phyloP scores from a whole-genome alignment of 2,888 invertebrate species.

The Strigamia crassipes region DNA sequence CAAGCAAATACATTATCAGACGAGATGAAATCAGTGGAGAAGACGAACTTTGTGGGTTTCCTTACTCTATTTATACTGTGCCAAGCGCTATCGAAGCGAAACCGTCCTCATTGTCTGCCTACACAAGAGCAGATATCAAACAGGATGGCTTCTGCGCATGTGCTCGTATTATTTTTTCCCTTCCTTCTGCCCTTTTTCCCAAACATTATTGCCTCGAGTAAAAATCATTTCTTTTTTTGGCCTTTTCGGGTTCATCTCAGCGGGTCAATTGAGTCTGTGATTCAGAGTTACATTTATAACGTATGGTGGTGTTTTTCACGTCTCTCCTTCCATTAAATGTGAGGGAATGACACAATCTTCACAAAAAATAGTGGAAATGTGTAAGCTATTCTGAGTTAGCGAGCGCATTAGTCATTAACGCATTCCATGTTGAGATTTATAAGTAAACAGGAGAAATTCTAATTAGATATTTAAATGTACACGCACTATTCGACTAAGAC shows the following conservation, averaged over 20 bases:
- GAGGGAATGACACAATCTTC: background rate
- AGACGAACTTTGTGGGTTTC: slow-evolving; percentile 25
- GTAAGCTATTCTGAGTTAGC: background rate
- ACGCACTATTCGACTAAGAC: background rate
- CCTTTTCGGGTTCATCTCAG: background rate
- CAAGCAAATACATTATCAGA: slow-evolving; percentile 14
- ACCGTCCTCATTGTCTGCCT: slow-evolving; percentile 14
- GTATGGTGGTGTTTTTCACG: background rate
- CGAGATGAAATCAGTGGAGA: slow-evolving; percentile 37
- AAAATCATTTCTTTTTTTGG: background rate
- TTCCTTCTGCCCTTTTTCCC: background rate
- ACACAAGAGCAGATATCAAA: slow-evolving; percentile 13
- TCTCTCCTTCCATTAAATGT: background rate
- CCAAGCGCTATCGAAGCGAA: slow-evolving; percentile 26
- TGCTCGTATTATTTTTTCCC: background rate
- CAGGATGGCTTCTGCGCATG: slow-evolving; percentile 21
- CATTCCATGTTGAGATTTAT: too few species aligned
- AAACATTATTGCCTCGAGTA: background rate
- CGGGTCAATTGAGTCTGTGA: slow-evolving; percentile 21
- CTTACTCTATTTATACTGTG: slow-evolving; percentile 25
- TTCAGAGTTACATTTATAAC: slow-evolving; percentile 18
- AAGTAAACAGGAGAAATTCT: background rate
- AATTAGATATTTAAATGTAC: background rate
- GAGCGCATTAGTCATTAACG: too few species aligned
- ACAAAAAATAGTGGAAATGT: background rate